Conservation (phyloP, 1,140 invertebrate genomes). For the Episyrphus balteatus region DNA sequence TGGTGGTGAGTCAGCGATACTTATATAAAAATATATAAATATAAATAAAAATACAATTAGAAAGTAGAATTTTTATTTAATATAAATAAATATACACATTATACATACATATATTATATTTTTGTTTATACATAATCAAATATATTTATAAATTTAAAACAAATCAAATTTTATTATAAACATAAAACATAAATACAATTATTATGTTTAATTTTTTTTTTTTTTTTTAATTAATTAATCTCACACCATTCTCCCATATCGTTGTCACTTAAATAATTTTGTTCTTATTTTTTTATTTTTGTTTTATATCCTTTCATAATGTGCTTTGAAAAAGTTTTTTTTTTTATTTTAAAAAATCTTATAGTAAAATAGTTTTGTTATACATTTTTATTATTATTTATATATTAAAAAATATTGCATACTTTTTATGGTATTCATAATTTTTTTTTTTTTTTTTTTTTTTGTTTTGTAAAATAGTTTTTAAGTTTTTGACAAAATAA, state of each 20-base stretch:
- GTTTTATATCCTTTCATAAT: background rate
- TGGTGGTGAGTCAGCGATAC: constrained; percentile 35
- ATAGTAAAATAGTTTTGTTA: no score
- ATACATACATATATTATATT: background rate
- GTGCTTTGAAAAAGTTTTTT: no score
- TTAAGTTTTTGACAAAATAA: background rate
- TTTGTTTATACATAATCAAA: background rate
- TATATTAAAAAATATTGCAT: background rate
- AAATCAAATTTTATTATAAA: background rate
- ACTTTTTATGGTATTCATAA: no score
- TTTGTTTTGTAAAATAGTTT: no score
- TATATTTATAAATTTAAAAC: background rate
- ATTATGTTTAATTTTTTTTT: background rate
- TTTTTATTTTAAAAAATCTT: no score
- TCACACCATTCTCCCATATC: background rate
- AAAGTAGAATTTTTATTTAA: constrained; percentile 4
- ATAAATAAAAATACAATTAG: background rate
- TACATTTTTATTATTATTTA: background rate
- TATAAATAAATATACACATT: constrained; percentile 1
- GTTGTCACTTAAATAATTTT: no score
- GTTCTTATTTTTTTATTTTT: background rate
- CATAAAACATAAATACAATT: no score
- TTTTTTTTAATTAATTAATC: background rate
- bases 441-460: background rate
- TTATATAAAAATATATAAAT: constrained; percentile 12